A percentile compares a stretch with the other conserved stretches of the same genome.
Conservation (phyloP, 2,888 invertebrate genomes). For the Polyommatus icarus region DNA sequence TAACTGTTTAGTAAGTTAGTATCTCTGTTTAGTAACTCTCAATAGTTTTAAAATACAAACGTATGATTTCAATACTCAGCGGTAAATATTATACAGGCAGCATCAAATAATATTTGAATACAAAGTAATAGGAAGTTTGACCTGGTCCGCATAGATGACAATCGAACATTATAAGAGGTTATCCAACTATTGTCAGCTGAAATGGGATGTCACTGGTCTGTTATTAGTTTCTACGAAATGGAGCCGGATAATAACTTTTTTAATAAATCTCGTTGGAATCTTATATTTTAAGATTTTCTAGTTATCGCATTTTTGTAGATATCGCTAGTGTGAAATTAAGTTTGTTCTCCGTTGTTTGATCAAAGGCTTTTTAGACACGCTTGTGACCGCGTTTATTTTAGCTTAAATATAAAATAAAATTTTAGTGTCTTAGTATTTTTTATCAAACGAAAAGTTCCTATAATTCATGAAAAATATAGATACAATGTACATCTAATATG, state of each 20-base stretch:
- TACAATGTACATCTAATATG: no score
- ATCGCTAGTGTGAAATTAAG: conserved; percentile 7
- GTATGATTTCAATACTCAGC: no score
- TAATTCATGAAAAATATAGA: no score
- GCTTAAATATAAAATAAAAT: not conserved
- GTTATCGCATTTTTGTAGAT: conserved; percentile 14
- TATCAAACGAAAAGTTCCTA: no score
- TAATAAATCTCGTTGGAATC: conserved; percentile 31
- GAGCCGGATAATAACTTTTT: conserved; percentile 29
- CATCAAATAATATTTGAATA: conserved; percentile 12
- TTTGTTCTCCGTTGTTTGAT: conserved; percentile 17
- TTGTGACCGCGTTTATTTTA: not conserved
- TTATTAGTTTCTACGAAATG: conserved; percentile 31
- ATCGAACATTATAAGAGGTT: conserved; percentile 33
- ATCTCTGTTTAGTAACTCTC: no score
- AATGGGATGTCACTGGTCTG: conserved; percentile 27
- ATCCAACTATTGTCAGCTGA: conserved; percentile 33
- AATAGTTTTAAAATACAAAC: no score
- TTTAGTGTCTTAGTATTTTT: not conserved
- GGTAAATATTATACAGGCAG: not conserved
- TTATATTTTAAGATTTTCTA: conserved; percentile 25
- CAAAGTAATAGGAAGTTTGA: conserved; percentile 5
- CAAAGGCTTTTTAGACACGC: not conserved
- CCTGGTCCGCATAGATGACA: not conserved
- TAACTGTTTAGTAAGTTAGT: no score